A percentile compares a stretch with the other conserved stretches of the same genome.
Evolutionary conservation across 1,140 invertebrate genomes (phyloP).

Genomic region (Octopus bimaculoides): DNA sequence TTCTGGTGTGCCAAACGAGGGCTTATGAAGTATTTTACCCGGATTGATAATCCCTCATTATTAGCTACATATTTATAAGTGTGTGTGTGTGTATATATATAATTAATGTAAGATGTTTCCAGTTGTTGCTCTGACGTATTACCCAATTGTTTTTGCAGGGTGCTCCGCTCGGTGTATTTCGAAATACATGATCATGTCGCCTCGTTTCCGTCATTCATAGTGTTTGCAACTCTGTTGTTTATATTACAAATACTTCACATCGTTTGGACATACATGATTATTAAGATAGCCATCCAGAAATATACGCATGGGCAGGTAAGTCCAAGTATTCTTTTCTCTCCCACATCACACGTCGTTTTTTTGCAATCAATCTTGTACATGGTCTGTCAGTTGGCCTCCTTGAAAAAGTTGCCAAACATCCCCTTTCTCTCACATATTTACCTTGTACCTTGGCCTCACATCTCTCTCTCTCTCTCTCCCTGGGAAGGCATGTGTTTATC

Average conservation of each 20-base stretch:
- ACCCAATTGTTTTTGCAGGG: slow-evolving; percentile 25
- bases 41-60: too few relatives aligned
- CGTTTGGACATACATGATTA: slow-evolving; percentile 47
- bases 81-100: too few relatives aligned
- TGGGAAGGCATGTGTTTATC: background rate
- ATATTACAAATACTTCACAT: slow-evolving; percentile 43
- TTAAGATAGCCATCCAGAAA: slow-evolving; percentile 40
- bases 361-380: background rate
- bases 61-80: too few relatives aligned
- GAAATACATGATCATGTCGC: slow-evolving; percentile 33
- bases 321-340: background rate
- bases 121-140: too few relatives aligned
- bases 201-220: slow-evolving; percentile 30
- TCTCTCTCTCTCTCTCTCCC: background rate
- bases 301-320: slow-evolving; percentile 34
- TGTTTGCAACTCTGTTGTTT: slow-evolving; percentile 40
- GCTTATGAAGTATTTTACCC: too few relatives aligned
- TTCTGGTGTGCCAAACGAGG: too few relatives aligned
- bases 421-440: background rate
- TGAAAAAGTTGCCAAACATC: background rate
- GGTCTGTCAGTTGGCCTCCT: too few relatives aligned
- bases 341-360: background rate
- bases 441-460: background rate
- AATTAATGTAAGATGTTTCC: too few relatives aligned
- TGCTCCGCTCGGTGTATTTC: slow-evolving; percentile 31